Base-by-base conservation (phyloP, 2,113 vertebrate genomes). In the Meleagris gallopavo region DNA sequence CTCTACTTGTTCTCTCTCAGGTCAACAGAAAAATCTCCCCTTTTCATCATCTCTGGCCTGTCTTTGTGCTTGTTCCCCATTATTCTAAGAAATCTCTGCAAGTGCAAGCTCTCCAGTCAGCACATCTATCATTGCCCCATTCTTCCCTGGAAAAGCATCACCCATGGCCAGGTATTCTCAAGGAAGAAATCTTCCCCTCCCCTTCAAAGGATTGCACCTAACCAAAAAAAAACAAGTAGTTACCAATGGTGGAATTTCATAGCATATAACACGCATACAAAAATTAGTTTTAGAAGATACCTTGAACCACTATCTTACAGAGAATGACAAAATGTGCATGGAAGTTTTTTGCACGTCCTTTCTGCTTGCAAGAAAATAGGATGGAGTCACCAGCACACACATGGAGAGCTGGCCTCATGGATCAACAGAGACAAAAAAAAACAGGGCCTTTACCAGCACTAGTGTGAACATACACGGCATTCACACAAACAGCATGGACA, bases 11-110 rank as follows among this genome's bases (percentile, higher is more conserved):
- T 86, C 36, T 91, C 32, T 50, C 67, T 30, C 10, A 11, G n/a
- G 43, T 82, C 88, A 87, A 30, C 0, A 75, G 50, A 72, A 91
- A 75, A 82, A 46, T 43, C 8, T 91, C 34, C 32, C 12, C 18
- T 92, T 75, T 67, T 89, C 81, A 83, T 90, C 55, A 52, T 48
- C 52, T 64, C 70, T 82, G 65, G 32, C 43, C 43, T 61, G n/a
- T 29, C 75, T 92, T 81, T 86, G 15, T 67, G 61, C 58, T 76
- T 71, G 46, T 64, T 89, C 38, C 38, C 38, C 22, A n/a, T 71
- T 50, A 78, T 67, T 87, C 41, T 30, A 84, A 40, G 41, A 84
- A 93, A 94, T 81, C 38, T 75, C 32, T 2, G 6, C 13, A 50
- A 67, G 46, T 15, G 9, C 0, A 0, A 85, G 34, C 71, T 85